Base-by-base conservation (phyloP, 35 echinoderm and acorn worm species). In the Ophioderma brevispina region DNA sequence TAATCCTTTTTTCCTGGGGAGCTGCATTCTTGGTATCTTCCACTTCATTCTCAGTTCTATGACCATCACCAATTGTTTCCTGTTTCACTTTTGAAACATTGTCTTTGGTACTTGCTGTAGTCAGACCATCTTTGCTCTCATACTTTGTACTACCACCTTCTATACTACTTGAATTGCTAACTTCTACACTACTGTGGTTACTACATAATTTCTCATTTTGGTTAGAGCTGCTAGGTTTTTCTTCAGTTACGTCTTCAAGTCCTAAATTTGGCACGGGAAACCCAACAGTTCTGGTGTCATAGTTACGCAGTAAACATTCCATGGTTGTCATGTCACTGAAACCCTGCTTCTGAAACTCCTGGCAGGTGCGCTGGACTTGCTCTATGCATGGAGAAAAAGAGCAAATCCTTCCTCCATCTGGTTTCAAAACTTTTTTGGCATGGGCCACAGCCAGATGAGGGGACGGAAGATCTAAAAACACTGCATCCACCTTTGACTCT, bases 301-400 rank as follows among this genome's bases (percentile, higher is more conserved):
- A 95, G 38, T 76, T 92, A 0, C 97, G 82, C 36, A 91, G 36
- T 14, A 99, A 80, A 59, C 93, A 93, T 75, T 99, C 97, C 6
- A 99, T 76, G 18, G 97, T 99, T 35, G 79, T 80, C 38, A 99
- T 39, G 38, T 99, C 97, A n/a, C 35, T 90, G 63, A 99, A 99
- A 30, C 97, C 93, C 37, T n/a, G n/a, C 4, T 39, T 38, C 8
- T 75, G 35, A 21, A 99, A 80, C 63, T 85, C 84, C 30, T 90
- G 21, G 36, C 97, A 95, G 32, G 89, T 95, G 36, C 82, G 81
- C 78, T 99, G 97, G 14, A 93, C 97, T 80, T 99, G 97, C 76
- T 99, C 97, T 90, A 99, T 99, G 84, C 97, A 99, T 42, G 97
- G 97, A 43, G 97, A 99, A 43, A 99, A 99, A 28, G 97, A 95